Conservation (phyloP, 2,113 vertebrate genomes). For the Nibea coibor region DNA sequence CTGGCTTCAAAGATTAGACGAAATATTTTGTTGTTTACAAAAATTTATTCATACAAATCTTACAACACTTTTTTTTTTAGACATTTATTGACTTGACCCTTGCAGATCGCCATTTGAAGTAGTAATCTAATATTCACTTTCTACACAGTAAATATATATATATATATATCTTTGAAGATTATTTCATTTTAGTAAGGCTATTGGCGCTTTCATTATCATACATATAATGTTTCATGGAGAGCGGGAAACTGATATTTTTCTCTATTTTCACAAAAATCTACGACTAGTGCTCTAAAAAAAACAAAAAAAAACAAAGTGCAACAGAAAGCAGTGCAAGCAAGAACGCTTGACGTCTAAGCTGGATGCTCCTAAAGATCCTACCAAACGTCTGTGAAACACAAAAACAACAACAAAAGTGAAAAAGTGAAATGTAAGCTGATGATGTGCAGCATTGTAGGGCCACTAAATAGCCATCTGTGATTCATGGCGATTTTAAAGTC, state of each 20-base stretch:
- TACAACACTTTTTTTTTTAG: conserved; percentile 93
- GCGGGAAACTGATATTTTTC: conserved; percentile 86
- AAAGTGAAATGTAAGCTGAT: conserved; percentile 90
- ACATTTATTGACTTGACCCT: conserved; percentile 93
- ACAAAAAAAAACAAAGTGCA: conserved; percentile 76
- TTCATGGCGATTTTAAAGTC: conserved; percentile 97
- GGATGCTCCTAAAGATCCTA: conserved; percentile 81
- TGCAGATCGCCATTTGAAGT: conserved; percentile 89
- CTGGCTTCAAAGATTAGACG: conserved; percentile 93
- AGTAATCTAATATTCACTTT: conserved; percentile 86
- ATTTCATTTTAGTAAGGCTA: conserved; percentile 94
- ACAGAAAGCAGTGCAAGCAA: conserved; percentile 71
- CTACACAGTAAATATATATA: conserved; percentile 92
- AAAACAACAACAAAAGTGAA: conserved; percentile 83
- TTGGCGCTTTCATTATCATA: conserved; percentile 88
- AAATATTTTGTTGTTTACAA: conserved; percentile 96
- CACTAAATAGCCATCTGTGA: conserved; percentile 98
- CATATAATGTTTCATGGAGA: conserved; percentile 87
- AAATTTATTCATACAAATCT: conserved; percentile 99
- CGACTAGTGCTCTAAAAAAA: conserved; percentile 82
- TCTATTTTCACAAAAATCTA: conserved; percentile 87
- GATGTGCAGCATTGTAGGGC: conserved; percentile 99
- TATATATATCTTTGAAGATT: conserved; percentile 85
- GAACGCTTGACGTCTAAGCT: conserved; percentile 83
- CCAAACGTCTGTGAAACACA: conserved; percentile 83